Evolutionary conservation across 2,888 invertebrate genomes (phyloP), one percentile per base, ranked within the genome.

Genomic region (Tenthredo amoena): DNA sequence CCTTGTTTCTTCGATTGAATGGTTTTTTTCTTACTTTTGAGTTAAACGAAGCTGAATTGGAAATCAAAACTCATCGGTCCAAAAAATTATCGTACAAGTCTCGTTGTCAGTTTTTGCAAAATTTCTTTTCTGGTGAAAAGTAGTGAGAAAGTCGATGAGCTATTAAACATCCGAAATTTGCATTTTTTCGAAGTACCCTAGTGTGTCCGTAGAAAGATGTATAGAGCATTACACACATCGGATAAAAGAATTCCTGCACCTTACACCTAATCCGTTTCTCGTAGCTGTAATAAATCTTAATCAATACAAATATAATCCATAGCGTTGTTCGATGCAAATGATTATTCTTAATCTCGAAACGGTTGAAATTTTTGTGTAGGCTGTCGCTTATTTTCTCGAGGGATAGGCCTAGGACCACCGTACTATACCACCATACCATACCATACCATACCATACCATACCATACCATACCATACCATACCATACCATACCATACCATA

Each of bases 241-340:
- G 68, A 21, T 68, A 2, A 34, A 68, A 26, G 34, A 68, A 68
- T 68, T 68, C 34, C 1, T 68, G 68, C 18, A 68, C 68, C 34
- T 34, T 62, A 62, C 62, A 68, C 18, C 34, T 34, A 18, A 68
- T 12, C 68, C 68, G 68, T 26, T 26, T 34, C 31, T 12, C 12
- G 12, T 18, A 18, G 68, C 43, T 21, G 74, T 74, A 43, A 74
- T 55, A n/a, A 77, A 26, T 9, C 40, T 10, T 62, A 81, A 81
- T 81, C 40, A 81, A 62, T 81, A 81, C 62, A 81, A 62, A 43
- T 43, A 62, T 55, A 31, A 58, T 62, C 81, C 58, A 40, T 81
- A 26, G 12, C 34, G 89, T 88, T 90, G 90, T 90, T 91, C 87
- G 88, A 91, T 91, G 91, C 91, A 90, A 92, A 92, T 90, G 87